phyloP scores from a whole-genome alignment of 2,113 vertebrate species.

The Caranx melampygus region DNA sequence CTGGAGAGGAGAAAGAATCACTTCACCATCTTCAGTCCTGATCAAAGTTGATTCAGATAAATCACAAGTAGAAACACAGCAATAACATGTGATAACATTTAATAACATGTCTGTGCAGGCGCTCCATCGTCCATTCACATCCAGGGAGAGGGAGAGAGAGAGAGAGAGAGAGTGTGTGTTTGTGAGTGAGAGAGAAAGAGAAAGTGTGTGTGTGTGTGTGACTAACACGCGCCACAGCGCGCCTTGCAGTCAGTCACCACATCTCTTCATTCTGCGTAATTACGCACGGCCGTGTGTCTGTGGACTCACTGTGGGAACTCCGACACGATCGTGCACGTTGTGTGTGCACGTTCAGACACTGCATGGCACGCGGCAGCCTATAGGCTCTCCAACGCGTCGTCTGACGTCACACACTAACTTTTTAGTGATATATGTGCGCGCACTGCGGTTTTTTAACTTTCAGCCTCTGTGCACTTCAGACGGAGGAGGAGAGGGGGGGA shows the following conservation, averaged over 20 bases:
- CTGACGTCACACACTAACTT: constrained; percentile 61
- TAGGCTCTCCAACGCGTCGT: not conserved
- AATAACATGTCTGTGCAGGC: too few species aligned
- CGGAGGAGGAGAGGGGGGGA: not conserved
- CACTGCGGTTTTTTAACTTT: constrained; percentile 6
- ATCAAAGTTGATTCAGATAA: too few species aligned
- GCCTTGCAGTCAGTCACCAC: not conserved
- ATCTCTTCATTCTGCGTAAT: constrained; percentile 26
- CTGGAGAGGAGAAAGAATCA: too few species aligned
- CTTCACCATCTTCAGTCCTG: too few species aligned
- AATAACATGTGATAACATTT: too few species aligned
- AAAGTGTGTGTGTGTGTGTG: not conserved
- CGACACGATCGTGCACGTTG: not conserved
- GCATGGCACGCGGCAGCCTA: not conserved
- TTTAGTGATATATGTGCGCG: constrained; percentile 22
- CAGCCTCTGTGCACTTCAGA: not conserved
- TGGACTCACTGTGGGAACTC: not conserved
- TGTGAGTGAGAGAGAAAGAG: too few species aligned
- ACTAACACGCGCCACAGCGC: too few species aligned
- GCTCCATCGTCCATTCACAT: too few species aligned
- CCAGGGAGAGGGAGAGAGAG: too few species aligned
- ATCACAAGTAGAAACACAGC: too few species aligned
- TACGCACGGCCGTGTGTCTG: constrained; percentile 40
- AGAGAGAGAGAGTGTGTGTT: too few species aligned
- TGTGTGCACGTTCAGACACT: not conserved